Percentiles rank a stretch among this genome's conserved stretches.
phyloP scores from a whole-genome alignment of 2,888 invertebrate species.

The Spodoptera littoralis region DNA sequence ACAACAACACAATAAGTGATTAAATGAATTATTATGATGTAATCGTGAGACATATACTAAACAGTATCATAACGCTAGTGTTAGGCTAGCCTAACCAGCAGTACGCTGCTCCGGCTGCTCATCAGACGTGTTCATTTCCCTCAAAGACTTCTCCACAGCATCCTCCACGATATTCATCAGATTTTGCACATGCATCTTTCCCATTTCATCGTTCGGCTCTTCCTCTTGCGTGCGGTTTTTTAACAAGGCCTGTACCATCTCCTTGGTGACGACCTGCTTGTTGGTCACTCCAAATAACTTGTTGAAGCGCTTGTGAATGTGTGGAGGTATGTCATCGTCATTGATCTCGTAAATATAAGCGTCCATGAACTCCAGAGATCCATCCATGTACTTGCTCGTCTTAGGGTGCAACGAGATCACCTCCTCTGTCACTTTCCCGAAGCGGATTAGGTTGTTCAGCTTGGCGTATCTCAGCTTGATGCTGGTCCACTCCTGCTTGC shows the following conservation, averaged over 20 bases:
- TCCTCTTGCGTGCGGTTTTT: constrained; percentile 38
- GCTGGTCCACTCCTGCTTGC: constrained; percentile 35
- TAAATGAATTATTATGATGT: neutral
- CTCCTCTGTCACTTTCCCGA: constrained; percentile 42
- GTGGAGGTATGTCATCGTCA: constrained; percentile 34
- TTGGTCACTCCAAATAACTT: constrained; percentile 39
- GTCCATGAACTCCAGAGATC: constrained; percentile 38
- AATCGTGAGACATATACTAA: too few species aligned
- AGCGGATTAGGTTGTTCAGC: constrained; percentile 42
- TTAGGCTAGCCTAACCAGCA: constrained; percentile 19
- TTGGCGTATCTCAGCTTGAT: constrained; percentile 42
- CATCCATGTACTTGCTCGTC: constrained; percentile 42
- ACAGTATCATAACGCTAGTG: too few species aligned
- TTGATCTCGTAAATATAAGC: constrained; percentile 39
- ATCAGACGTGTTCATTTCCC: constrained; percentile 27
- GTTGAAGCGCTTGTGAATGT: constrained; percentile 42
- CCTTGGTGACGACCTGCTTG: constrained; percentile 43
- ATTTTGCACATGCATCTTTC: constrained; percentile 47
- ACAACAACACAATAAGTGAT: constrained; percentile 20
- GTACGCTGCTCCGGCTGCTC: constrained; percentile 33
- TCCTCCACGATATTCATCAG: constrained; percentile 45
- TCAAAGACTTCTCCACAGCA: constrained; percentile 42
- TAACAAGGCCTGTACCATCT: constrained; percentile 45
- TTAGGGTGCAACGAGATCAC: constrained; percentile 38
- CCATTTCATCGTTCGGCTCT: constrained; percentile 45